Evolutionary conservation across 2,888 invertebrate species (phyloP).

Genomic region (Notodonta dromedarius): DNA sequence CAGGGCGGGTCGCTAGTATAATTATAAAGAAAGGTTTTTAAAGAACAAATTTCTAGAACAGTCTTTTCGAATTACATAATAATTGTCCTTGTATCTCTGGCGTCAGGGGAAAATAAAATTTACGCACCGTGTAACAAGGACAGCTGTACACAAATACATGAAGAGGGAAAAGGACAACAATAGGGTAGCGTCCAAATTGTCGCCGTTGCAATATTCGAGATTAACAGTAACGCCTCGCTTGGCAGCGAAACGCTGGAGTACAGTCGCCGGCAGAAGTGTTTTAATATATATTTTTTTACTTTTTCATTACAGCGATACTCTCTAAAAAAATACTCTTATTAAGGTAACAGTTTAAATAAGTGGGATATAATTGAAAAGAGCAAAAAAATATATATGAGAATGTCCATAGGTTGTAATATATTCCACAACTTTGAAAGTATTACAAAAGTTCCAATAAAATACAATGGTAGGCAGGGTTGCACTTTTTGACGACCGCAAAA

Average conservation of each 20-base stretch:
- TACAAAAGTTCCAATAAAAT: no score
- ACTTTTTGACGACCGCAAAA: no score
- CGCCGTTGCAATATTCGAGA: constrained; percentile 79
- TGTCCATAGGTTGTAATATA: no score
- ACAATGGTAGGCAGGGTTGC: no score
- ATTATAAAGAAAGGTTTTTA: no score
- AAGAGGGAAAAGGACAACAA: constrained; percentile 39
- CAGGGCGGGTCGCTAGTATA: no score
- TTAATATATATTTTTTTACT: constrained; percentile 29
- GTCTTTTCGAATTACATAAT: constrained; percentile 35
- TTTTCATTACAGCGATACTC: no score
- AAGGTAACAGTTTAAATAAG: no score
- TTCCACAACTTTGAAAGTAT: no score
- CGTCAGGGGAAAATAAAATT: constrained; percentile 42
- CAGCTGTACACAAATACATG: constrained; percentile 13
- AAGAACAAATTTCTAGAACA: background rate
- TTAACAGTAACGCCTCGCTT: constrained; percentile 80
- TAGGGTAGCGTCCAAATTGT: constrained; percentile 67
- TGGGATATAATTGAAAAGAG: no score
- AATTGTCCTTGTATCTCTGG: constrained; percentile 36
- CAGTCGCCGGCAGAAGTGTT: constrained; percentile 51
- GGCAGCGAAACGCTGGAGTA: constrained; percentile 63
- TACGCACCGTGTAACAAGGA: constrained; percentile 37
- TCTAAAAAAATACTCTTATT: no score
- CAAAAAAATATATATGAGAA: no score